These are phyloP conservation scores for Phallusia fumigata DNA, from an alignment of 23 tunicate genomes.

Conservation along the genomic window DNA sequence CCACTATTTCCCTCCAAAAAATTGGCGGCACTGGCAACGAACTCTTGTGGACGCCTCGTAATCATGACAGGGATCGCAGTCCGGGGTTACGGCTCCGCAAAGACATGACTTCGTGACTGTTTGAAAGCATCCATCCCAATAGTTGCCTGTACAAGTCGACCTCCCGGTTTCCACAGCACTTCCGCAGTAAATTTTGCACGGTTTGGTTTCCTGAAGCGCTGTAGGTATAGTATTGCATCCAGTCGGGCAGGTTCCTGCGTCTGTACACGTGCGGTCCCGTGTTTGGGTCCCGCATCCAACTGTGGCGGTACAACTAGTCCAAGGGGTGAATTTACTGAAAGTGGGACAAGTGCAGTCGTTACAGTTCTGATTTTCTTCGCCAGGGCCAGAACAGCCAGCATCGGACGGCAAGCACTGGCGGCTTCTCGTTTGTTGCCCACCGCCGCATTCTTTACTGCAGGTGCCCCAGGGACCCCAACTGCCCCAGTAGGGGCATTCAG, in stretches of 20 bases:
- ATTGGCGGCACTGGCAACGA: too few relatives aligned
- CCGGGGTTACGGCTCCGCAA: not conserved
- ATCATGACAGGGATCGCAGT: not conserved
- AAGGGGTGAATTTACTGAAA: not conserved
- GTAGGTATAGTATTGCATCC: not conserved
- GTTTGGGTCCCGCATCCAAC: not conserved
- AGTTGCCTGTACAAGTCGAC: not conserved
- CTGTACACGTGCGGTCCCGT: not conserved
- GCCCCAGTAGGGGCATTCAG: not conserved
- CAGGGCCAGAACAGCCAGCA: not conserved
- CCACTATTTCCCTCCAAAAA: too few relatives aligned
- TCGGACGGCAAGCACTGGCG: not conserved
- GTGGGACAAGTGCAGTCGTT: not conserved
- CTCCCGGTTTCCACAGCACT: not conserved
- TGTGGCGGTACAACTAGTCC: not conserved
- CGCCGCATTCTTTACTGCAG: not conserved
- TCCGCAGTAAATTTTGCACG: constrained; percentile 6
- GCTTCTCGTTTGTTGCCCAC: not conserved
- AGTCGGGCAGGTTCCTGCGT: not conserved
- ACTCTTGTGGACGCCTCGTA: not conserved
- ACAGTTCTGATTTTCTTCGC: not conserved
- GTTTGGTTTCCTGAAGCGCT: not conserved
- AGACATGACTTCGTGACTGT: not conserved
- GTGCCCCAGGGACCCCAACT: not conserved
- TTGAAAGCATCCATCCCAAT: not conserved